Evolutionary conservation across 2,888 invertebrate genomes (phyloP).

Genomic region (Eristalis arbustorum): DNA sequence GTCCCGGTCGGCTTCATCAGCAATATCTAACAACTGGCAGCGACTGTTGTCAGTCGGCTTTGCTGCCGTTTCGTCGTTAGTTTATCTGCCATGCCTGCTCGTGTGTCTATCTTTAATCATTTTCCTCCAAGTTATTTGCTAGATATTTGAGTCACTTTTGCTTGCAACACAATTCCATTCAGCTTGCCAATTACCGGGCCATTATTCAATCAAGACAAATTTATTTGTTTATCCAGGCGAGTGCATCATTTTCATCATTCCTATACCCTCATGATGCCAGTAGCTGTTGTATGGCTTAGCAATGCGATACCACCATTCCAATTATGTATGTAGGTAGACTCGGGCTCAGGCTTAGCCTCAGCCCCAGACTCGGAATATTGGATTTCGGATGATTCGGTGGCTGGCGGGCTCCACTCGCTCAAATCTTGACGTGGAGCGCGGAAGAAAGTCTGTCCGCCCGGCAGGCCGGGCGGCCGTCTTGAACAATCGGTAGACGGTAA

Average conservation of each 20-base stretch:
- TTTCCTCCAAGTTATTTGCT: slow-evolving; percentile 67
- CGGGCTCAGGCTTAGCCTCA: no score
- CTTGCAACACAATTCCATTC: slow-evolving; percentile 81
- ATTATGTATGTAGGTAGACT: slow-evolving; percentile 21
- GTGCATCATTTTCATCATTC: slow-evolving; percentile 71
- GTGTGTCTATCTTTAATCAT: slow-evolving; percentile 44
- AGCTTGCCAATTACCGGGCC: slow-evolving; percentile 80
- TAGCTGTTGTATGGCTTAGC: slow-evolving; percentile 25
- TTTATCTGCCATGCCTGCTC: background rate
- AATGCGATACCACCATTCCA: slow-evolving; percentile 60
- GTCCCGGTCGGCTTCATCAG: background rate
- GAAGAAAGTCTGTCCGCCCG: slow-evolving; percentile 26
- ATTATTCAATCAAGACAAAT: slow-evolving; percentile 81
- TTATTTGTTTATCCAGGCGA: slow-evolving; percentile 79
- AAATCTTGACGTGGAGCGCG: slow-evolving; percentile 25
- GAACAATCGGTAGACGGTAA: background rate
- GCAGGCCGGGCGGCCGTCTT: background rate
- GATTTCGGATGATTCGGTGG: slow-evolving; percentile 42
- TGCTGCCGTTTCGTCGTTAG: background rate
- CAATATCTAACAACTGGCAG: background rate
- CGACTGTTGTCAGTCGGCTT: background rate
- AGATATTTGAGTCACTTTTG: slow-evolving; percentile 77
- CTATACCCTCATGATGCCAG: slow-evolving; percentile 62
- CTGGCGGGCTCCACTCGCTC: slow-evolving; percentile 33
- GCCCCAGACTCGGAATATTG: slow-evolving; percentile 33